Percentiles rank a stretch among this genome's conserved stretches.
These are phyloP conservation scores for Gyrodactylus salaris DNA, from an alignment of 1,140 invertebrate species.

Conservation along the genomic window DNA sequence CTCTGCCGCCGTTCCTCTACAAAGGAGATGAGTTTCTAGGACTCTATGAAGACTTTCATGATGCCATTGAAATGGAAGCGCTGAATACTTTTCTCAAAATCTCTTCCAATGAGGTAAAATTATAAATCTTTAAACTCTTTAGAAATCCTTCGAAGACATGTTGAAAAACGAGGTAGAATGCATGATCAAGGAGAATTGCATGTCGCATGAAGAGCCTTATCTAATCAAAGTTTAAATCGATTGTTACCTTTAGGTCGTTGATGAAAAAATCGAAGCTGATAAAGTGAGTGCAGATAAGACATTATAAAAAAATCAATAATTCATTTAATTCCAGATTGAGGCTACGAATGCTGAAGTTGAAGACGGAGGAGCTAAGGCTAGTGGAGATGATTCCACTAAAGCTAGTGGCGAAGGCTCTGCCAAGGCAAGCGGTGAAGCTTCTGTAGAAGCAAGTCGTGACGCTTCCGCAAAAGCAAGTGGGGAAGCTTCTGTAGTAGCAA, in stretches of 20 bases:
- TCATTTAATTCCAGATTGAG: background rate
- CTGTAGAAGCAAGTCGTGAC: no score
- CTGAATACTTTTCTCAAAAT: background rate
- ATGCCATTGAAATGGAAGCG: background rate
- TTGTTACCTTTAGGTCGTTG: background rate
- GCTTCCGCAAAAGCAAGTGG: no score
- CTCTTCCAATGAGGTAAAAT: background rate
- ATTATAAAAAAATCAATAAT: background rate
- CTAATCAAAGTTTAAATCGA: background rate
- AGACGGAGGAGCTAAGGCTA: no score
- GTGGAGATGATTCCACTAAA: background rate
- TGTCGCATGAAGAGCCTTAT: background rate
- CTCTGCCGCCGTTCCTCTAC: background rate
- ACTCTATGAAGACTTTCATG: background rate
- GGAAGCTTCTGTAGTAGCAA: no score
- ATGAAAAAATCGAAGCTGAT: background rate
- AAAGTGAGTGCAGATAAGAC: no score
- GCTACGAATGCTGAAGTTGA: background rate
- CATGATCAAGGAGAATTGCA: no score
- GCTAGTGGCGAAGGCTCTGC: background rate
- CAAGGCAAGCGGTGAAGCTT: no score
- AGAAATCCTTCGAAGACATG: background rate
- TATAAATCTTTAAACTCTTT: background rate
- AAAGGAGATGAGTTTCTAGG: background rate
- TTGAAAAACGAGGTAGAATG: background rate